Percentiles rank a stretch among this genome's conserved stretches.
Conservation (phyloP, 2,888 invertebrate genomes). For the Bruchidius siliquastri region DNA sequence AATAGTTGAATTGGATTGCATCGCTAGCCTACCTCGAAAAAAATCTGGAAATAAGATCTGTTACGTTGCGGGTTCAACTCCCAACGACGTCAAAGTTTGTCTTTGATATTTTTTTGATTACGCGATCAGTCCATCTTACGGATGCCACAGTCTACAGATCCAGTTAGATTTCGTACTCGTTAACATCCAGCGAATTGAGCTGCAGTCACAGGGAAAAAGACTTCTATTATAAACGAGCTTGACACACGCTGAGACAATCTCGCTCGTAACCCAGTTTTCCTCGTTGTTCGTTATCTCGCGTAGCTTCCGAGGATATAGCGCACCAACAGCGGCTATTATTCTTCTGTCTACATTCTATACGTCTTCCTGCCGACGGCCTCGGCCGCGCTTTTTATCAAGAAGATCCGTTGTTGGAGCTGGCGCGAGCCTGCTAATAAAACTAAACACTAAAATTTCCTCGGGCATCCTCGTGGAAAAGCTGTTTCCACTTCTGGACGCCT, state of each 20-base stretch:
- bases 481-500: constrained; percentile 3
- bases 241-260: background rate
- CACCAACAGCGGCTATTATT: background rate
- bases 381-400: background rate
- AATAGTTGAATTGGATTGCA: too few relatives aligned
- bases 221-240: too few relatives aligned
- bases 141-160: too few relatives aligned
- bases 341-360: background rate
- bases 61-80: too few relatives aligned
- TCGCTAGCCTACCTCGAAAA: too few relatives aligned
- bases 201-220: too few relatives aligned
- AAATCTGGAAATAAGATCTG: too few relatives aligned
- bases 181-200: too few relatives aligned
- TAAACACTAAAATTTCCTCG: background rate
- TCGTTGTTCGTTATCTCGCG: background rate
- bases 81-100: too few relatives aligned
- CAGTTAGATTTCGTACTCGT: too few relatives aligned
- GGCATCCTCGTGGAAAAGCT: constrained; percentile 2
- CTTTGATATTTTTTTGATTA: too few relatives aligned
- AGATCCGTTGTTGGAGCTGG: background rate
- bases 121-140: too few relatives aligned
- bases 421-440: background rate
- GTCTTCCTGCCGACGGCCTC: background rate
- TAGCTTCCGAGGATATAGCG: background rate
- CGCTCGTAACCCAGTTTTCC: background rate